Base-by-base conservation (phyloP, 2,113 vertebrate genomes). In the Monarcha castaneiventris region DNA sequence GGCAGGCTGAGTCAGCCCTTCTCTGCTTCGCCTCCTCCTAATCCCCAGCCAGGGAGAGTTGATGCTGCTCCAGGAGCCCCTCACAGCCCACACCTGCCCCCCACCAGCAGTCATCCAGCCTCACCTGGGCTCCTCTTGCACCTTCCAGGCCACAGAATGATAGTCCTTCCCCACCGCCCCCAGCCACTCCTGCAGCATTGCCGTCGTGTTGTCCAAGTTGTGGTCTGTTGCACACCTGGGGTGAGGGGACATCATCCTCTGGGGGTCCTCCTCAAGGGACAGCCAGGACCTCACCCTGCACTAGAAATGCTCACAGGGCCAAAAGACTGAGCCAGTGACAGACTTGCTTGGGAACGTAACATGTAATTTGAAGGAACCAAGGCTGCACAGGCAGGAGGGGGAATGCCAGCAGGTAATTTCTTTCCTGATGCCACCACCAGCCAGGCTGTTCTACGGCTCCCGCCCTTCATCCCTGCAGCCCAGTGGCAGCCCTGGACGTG, bases 181-280 rank as follows among this genome's bases (percentile, higher is more conserved):
- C 32, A 99, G 98, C 99, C 99, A 99, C 92, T 99, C 99, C 80
- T 77, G 98, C 82, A 99, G 98, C 61, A 99, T 95, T 27, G 97
- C 98, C 0, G 98, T 99, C 5, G 99, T 99, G 96, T 98, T 99
- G 96, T 99, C 99, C 0, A 25, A 68, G 64, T 99, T 99, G 98
- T 99, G 99, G 89, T 99, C 99, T 0, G 99, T 99, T 16, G 98
- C 99, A 3, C 98, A 99, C 99, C 99, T 99, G 95, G 11, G 11
- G 13, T 22, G 18, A 48, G 37, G 48, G 19, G 41, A 63, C 23
- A 4, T 80, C 44, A 77, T 46, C 22, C n/a, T 23, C 15, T 49
- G 39, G 4, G 27, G 15, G 48, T 32, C 11, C 73, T 79, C 46
- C 33, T 21, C 16, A 20, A 30, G 32, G 48, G 54, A 84, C 27